phyloP scores from a whole-genome alignment of 2,113 vertebrate genomes.

The Phalacrocorax carbo region DNA sequence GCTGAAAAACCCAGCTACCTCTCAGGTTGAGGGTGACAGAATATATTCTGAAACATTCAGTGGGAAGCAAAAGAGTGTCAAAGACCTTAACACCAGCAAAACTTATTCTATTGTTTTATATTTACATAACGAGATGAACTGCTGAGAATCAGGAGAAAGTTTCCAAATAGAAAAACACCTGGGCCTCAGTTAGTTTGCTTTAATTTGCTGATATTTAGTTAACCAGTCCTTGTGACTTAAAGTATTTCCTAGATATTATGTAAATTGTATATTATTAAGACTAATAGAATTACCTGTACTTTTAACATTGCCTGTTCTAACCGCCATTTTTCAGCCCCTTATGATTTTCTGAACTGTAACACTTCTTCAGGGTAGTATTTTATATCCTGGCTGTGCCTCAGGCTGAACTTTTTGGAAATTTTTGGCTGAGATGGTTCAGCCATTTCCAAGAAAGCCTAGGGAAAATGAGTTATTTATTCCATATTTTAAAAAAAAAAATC shows the following conservation, averaged over 20 bases:
- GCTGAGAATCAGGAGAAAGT: not conserved
- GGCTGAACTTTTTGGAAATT: not conserved
- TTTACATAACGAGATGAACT: not conserved
- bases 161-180: not conserved
- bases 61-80: not conserved
- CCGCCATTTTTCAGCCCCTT: not conserved
- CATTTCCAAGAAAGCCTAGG: not conserved
- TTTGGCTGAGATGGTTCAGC: not conserved
- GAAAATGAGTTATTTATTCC: not conserved
- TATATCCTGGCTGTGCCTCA: not conserved
- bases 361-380: not conserved
- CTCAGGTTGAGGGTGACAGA: not conserved
- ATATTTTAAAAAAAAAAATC: not conserved
- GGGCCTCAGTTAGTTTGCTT: not conserved
- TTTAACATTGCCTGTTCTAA: not conserved
- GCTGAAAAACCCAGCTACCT: not conserved
- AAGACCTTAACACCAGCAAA: not conserved
- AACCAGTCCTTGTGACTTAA: not conserved
- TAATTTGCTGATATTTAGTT: not conserved
- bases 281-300: not conserved
- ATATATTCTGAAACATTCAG: not conserved
- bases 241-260: not conserved
- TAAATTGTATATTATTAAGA: not conserved
- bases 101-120: not conserved
- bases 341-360: not conserved